Percentiles rank a stretch among this genome's conserved stretches.
These are phyloP conservation scores for Mythimna lalbum DNA, from an alignment of 2,888 invertebrate genomes.

Conservation along the genomic window DNA sequence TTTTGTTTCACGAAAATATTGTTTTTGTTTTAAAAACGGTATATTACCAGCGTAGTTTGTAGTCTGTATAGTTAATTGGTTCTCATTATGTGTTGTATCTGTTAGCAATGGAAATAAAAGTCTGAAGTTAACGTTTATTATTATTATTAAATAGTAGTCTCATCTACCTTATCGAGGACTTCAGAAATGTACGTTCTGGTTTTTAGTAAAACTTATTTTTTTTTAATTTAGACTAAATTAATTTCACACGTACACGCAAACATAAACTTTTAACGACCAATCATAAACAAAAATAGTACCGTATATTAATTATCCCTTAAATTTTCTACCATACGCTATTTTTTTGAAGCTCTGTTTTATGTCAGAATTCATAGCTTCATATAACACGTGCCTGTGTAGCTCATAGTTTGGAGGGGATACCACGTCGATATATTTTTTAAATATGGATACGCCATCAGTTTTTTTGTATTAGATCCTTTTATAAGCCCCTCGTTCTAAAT, in stretches of 20 bases:
- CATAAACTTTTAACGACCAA: conserved; percentile 66
- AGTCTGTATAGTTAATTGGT: no score
- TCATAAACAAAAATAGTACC: conserved; percentile 65
- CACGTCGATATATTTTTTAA: conserved; percentile 79
- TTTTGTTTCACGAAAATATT: no score
- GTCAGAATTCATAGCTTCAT: conserved; percentile 77
- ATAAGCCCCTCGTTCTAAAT: conserved; percentile 76
- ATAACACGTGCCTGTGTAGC: conserved; percentile 83
- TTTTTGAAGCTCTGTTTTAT: conserved; percentile 74
- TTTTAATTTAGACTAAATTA: conserved; percentile 20
- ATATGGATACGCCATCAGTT: conserved; percentile 80
- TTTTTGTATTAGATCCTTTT: conserved; percentile 80
- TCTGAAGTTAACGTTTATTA: no score
- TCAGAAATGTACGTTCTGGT: neutral
- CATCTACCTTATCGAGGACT: neutral
- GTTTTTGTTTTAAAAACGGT: no score
- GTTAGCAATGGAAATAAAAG: no score
- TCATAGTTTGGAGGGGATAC: conserved; percentile 81
- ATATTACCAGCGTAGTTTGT: no score
- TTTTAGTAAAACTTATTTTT: neutral
- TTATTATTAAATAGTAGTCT: no score
- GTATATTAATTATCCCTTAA: conserved; percentile 35
- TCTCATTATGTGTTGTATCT: no score
- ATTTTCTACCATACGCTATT: conserved; percentile 31
- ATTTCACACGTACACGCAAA: conserved; percentile 23